Evolutionary conservation across 2,888 invertebrate species (phyloP), one percentile per base, ranked within the genome.

Genomic region (Cryptocheilus praepositus): DNA sequence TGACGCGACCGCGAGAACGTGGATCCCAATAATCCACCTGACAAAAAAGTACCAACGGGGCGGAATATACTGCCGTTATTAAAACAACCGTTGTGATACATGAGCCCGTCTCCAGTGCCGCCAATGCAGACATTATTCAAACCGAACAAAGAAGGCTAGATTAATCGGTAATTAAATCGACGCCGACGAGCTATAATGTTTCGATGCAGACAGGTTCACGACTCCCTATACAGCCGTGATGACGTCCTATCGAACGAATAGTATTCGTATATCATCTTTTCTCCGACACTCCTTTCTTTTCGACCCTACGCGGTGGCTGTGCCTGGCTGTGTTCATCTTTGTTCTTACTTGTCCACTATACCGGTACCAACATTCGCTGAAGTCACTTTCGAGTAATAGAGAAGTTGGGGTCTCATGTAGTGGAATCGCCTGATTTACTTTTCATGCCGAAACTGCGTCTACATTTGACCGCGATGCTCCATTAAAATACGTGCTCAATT

Each of bases 131-230:
- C 64, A 59, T 73, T 79, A 76, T 79, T 79, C 74, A 67, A 61
- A 44, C 5, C 19, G 59, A 53, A 74, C 69, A 68, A 74, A 74
- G 68, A 64, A 74, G 51, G 59, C 25, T 22, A 67, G 71, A 78
- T 78, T 78, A 76, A 78, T 78, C 79, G 76, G 71, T 76, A 76
- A 78, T 76, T 76, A 76, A 78, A 78, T 74, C 75, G 70, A 64
- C 61, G 68, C 62, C 49, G 63, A 46, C 36, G 25, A 25, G 61
- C 55, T 65, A 49, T 58, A 36, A 53, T 55, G 21, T 13, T 25
- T 45, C 63, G 52, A 52, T 21, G 52, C 15, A 22, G 22, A 19
- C 49, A 16, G 16, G 16, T 49, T 49, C 49, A 19, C 19, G 49
- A 22, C 21, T 52, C 52, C 22, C 52, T 21, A 4, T 52, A 13